Evolutionary conservation across 2,888 invertebrate species (phyloP), one percentile per base, ranked within the genome.

Genomic region (Aelia acuminata): DNA sequence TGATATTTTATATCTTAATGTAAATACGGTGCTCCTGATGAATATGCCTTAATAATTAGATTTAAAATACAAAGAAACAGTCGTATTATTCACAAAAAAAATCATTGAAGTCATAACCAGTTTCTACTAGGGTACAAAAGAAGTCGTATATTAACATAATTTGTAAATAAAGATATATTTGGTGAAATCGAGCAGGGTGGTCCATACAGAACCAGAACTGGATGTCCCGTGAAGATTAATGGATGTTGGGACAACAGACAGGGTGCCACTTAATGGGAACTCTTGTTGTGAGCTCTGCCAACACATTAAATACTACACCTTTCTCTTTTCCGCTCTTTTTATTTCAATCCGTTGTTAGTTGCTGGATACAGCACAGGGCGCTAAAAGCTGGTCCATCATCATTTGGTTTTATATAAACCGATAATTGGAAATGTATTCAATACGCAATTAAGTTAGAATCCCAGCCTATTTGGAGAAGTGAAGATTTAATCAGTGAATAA

Each of bases 251-350:
- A 63, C 63, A 63, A 63, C 63, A 63, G 18, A 26, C 18, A 63
- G 63, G 31, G 63, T 63, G n/a, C n/a, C n/a, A 63, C 63, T 63
- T 63, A 63, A 63, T 63, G 63, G 31, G 15, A 31, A 8, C 63
- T 63, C 63, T 31, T 57, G 3, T 53, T 57, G 13, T 13, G 26
- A 26, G 26, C 63, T 18, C 63, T 18, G 26, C 63, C 63, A 63
- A 63, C 63, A 63, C 63, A 63, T 63, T 63, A 63, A 63, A 31
- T 63, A 63, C 63, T 63, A 63, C 63, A 63, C 63, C 31, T 63
- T 63, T 31, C 15, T 63, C 63, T 63, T 63, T 63, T 63, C 63
- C 4, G 18, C 15, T 63, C 18, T 31, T 31, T 63, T 63, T 63
- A 18, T 63, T 63, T 63, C 63, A 31, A 63, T 63, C 63, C 63